These are phyloP conservation scores for Xiphophorus birchmanni DNA, from an alignment of 2,797 vertebrate genomes.

Conservation along the genomic window DNA sequence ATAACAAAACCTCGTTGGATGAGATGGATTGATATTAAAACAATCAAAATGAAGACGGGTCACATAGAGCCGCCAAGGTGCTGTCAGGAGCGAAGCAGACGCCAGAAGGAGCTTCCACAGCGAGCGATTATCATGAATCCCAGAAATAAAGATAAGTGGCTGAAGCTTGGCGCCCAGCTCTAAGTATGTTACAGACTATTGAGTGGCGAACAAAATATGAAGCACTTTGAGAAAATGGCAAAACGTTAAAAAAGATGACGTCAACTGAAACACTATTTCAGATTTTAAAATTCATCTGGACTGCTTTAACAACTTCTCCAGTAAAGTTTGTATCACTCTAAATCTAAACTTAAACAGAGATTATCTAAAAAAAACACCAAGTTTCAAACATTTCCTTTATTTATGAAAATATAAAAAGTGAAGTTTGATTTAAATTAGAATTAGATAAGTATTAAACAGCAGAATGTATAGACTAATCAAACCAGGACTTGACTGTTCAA, in stretches of 20 bases:
- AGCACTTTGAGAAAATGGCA: not conserved
- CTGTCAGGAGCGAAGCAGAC: not conserved
- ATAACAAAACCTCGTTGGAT: not conserved
- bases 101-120: too few species aligned
- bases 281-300: not conserved
- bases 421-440: too few species aligned
- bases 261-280: not conserved
- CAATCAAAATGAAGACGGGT: not conserved
- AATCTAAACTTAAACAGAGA: too few species aligned
- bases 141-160: too few species aligned
- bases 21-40: not conserved
- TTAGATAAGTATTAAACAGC: too few species aligned
- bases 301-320: too few species aligned
- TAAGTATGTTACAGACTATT: not conserved
- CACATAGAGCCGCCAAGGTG: not conserved
- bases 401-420: too few species aligned
- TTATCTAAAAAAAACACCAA: too few species aligned
- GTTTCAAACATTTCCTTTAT: too few species aligned
- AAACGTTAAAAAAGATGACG: not conserved
- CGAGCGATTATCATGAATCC: not conserved
- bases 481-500: too few species aligned
- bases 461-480: too few species aligned
- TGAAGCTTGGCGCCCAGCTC: not conserved
- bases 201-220: not conserved
- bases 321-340: too few species aligned